Evolutionary conservation across 2,797 vertebrate genomes (phyloP), one percentile per base, ranked within the genome.

Genomic region (Pipistrellus nathusii): DNA sequence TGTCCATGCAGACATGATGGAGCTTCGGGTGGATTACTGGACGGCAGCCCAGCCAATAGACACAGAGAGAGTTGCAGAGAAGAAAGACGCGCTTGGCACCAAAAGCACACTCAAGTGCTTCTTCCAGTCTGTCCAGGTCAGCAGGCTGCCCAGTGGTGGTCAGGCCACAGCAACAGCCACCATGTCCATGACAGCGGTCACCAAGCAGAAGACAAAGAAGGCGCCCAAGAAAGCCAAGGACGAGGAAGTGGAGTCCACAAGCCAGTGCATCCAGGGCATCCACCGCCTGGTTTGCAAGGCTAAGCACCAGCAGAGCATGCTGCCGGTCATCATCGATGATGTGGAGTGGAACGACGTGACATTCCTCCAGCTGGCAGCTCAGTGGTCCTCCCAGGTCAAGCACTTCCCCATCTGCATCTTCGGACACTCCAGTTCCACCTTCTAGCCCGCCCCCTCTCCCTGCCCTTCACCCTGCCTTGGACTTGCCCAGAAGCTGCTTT

Each of bases 71-170:
- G 7, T 2, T 5, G 8, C 0, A 20, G 53, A 21, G 53, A 99
- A 99, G 98, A 99, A 98, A 96, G 99, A 99, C 97, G 98, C 98
- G 75, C 99, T 99, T 95, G 98, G 98, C 96, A 98, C 99, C 97
- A 99, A 99, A 98, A 99, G 98, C 98, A 99, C 99, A 38, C 99
- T 99, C 94, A 99, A 99, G 99, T 99, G 99, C 99, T 99, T 99
- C 99, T 99, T 99, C 98, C 99, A 99, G 98, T 99, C 99, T 97
- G 99, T 99, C 97, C 99, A 99, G 99, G 99, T 99, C 98, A 99
- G 99, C 99, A 98, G 99, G 98, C 98, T 99, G 96, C 99, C 99
- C 93, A 98, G 98, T 66, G 98, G 98, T 6, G 98, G 98, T 0
- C 99, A 99, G 97, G 97, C 97, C 3, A 95, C 98, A 55, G 95